Evolutionary conservation across 1,140 invertebrate genomes (phyloP), one percentile per base, ranked within the genome.

Genomic region (Cepaea nemoralis): DNA sequence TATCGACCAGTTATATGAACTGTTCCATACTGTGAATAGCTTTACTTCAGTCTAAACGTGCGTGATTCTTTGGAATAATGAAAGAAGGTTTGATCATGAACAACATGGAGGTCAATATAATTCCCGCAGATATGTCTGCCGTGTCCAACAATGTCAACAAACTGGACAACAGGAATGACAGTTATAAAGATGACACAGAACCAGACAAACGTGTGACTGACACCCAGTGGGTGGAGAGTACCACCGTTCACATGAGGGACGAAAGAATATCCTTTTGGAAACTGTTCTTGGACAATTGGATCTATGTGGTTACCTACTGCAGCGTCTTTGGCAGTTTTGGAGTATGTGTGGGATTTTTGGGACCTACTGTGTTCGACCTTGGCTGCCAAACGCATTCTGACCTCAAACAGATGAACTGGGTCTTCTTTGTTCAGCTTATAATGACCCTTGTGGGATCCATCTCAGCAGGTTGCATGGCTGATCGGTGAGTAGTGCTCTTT

Each of bases 311-410:
- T 16, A 91, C 90, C 19, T 91, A 93, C 83, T 93, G 92, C 84
- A 76, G 88, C 22, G 91, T 91, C 0, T 93, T 93, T 83, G 92
- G 92, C 84, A 92, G 89, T 78, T 93, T 93, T 86, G 92, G 92
- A 2, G 92, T 93, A 88, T 92, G 92, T 77, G 92, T 93, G 10
- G 92, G 92, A 33, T 92, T 93, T 80, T 87, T 93, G 35, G 92
- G 92, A 24, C 92, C 92, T 24, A 93, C 92, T 0, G 85, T 93
- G 0, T 87, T 92, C 59, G 92, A 93, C 83, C 84, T 93, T 19
- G 92, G 91, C 39, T 93, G 92, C 84, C 91, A 92, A 81, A 93
- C 92, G 0, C 88, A 86, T 6, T 90, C 91, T 2, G 89, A 91
- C 74, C 88, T 93, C 66, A 87, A 89, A 82, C 88, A 91, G 42